Conservation (phyloP, 2,797 vertebrate species). For the Rhabdomys pumilio region DNA sequence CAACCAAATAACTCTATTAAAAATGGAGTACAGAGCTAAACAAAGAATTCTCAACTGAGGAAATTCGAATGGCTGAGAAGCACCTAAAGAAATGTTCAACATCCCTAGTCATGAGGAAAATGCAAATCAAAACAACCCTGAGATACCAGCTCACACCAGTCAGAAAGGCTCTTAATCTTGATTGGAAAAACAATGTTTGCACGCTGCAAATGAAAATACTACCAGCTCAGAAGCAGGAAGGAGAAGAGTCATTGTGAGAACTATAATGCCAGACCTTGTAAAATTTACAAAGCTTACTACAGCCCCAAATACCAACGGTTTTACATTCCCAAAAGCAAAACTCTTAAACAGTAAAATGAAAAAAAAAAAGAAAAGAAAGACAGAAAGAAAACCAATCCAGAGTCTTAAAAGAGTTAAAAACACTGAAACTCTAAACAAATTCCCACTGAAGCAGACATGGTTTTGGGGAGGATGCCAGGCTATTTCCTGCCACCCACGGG, state of each 20-base stretch:
- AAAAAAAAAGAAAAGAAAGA: background rate
- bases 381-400: background rate
- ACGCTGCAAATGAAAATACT: background rate
- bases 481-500: background rate
- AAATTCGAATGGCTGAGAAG: too few relatives aligned
- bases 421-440: background rate
- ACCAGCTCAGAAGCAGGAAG: background rate
- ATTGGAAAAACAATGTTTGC: background rate
- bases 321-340: background rate
- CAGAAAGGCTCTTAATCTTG: background rate
- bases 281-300: background rate
- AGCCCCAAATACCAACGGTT: background rate
- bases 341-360: background rate
- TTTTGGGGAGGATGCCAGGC: too few relatives aligned
- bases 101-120: too few relatives aligned
- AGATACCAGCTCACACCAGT: too few relatives aligned
- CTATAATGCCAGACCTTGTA: fast-evolving
- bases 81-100: too few relatives aligned
- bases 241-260: background rate
- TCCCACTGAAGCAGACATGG: too few relatives aligned
- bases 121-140: too few relatives aligned
- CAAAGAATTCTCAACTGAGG: too few relatives aligned
- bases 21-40: too few relatives aligned
- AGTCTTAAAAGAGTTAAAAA: background rate
- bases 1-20: too few relatives aligned